Evolutionary conservation across 2,888 invertebrate species (phyloP).

Genomic region (Dromius quadrimaculatus): DNA sequence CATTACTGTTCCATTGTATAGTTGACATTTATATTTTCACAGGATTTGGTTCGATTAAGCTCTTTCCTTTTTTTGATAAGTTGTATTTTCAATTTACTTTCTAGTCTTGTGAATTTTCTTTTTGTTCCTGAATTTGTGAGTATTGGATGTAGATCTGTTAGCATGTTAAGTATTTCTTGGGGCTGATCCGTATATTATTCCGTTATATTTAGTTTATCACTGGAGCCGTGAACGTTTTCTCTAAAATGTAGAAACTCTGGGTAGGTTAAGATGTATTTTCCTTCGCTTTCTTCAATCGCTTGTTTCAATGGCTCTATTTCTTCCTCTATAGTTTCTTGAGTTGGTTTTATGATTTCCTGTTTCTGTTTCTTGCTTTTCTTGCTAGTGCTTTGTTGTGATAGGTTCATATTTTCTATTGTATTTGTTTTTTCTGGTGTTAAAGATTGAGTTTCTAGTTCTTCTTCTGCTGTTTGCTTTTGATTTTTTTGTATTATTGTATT

Average conservation of each 20-base stretch:
- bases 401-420: not conserved
- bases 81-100: slow-evolving; percentile 22
- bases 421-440: slow-evolving; percentile 2
- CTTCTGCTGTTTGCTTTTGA: not conserved
- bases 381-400: not conserved
- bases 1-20: slow-evolving; percentile 8
- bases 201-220: slow-evolving; percentile 6
- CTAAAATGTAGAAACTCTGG: slow-evolving; percentile 25
- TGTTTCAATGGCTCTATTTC: slow-evolving; percentile 1
- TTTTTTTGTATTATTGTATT: not conserved
- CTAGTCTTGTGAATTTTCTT: slow-evolving; percentile 42
- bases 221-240: slow-evolving; percentile 13
- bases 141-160: slow-evolving; percentile 12
- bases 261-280: slow-evolving; percentile 6
- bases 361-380: not conserved
- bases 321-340: not conserved
- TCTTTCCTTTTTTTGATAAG: not conserved
- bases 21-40: not conserved
- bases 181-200: slow-evolving; percentile 25
- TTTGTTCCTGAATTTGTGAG: slow-evolving; percentile 34
- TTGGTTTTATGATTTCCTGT: not conserved
- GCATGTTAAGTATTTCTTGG: slow-evolving; percentile 16
- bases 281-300: slow-evolving; percentile 4
- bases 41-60: not conserved
- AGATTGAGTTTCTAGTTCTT: not conserved